phyloP scores from a whole-genome alignment of 2,888 invertebrate genomes.

The Caenorhabditis sp. region DNA sequence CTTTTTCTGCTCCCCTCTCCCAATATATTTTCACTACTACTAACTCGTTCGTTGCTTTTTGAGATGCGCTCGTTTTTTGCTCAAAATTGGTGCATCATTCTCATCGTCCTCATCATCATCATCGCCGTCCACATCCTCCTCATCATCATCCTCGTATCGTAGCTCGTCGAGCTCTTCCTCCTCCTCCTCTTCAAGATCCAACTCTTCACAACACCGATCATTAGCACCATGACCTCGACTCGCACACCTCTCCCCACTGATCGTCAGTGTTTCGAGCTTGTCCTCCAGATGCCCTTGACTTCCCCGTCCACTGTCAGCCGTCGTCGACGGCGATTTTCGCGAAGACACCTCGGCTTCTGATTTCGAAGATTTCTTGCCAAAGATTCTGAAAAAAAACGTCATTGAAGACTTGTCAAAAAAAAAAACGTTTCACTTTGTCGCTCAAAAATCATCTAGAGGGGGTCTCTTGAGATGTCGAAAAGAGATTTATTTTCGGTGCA shows the following conservation, averaged over 20 bases:
- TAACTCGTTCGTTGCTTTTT: constrained; percentile 20
- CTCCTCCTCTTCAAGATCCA: constrained; percentile 23
- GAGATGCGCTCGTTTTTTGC: constrained; percentile 17
- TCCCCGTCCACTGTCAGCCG: constrained; percentile 59
- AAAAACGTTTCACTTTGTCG: no score
- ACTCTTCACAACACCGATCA: constrained; percentile 19
- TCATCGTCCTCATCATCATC: constrained; percentile 26
- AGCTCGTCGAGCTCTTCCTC: constrained; percentile 18
- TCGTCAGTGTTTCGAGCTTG: constrained; percentile 45
- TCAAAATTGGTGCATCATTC: constrained; percentile 33
- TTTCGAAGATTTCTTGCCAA: constrained; percentile 39
- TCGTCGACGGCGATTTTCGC: constrained; percentile 61
- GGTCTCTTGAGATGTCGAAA: neutral
- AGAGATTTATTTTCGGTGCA: no score
- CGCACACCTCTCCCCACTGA: constrained; percentile 20
- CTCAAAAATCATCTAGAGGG: no score
- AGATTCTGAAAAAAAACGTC: constrained; percentile 48
- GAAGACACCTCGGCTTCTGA: constrained; percentile 10
- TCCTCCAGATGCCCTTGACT: constrained; percentile 58
- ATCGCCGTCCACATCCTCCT: constrained; percentile 4
- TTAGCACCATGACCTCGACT: constrained; percentile 7
- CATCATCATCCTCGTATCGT: constrained; percentile 24
- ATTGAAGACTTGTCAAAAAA: no score
- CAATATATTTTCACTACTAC: neutral
- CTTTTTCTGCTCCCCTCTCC: no score